phyloP scores from a whole-genome alignment of 2,797 vertebrate genomes.

The Xenopus petersii region DNA sequence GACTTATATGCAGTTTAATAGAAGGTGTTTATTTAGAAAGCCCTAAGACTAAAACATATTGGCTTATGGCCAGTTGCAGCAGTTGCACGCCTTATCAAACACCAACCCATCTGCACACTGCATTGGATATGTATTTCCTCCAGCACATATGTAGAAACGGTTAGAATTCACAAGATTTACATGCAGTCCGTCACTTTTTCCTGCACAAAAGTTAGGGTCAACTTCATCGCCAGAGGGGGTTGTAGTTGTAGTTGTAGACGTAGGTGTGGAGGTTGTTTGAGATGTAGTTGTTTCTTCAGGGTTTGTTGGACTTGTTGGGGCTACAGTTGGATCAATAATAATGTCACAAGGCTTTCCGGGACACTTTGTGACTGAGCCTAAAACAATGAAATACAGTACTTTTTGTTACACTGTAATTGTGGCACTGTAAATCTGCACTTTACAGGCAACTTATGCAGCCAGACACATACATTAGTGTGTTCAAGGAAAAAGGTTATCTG shows the following conservation, averaged over 20 bases:
- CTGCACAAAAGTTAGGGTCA: conserved; percentile 37
- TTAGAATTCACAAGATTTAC: conserved; percentile 43
- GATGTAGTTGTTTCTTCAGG: conserved; percentile 1
- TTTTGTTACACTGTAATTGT: too few relatives aligned
- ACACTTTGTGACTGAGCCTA: conserved; percentile 10
- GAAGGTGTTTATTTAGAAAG: not conserved
- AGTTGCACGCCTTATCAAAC: conserved; percentile 44
- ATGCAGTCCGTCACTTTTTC: conserved; percentile 38
- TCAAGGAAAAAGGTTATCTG: too few relatives aligned
- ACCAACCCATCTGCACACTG: conserved; percentile 40
- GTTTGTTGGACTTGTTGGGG: not conserved
- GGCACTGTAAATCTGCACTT: too few relatives aligned
- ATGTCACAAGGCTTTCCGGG: conserved; percentile 12
- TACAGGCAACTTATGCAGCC: too few relatives aligned
- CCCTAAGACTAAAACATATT: not conserved
- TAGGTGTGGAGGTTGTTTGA: not conserved
- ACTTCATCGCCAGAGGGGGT: conserved; percentile 1
- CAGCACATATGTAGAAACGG: conserved; percentile 44
- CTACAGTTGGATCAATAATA: not conserved
- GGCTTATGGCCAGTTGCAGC: conserved; percentile 40
- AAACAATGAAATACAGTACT: not conserved
- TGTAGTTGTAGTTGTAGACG: not conserved
- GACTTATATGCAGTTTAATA: too few relatives aligned
- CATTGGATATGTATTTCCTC: conserved; percentile 18
- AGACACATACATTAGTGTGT: too few relatives aligned